These are phyloP conservation scores for Zosterops borbonicus DNA, from an alignment of 2,113 vertebrate species.

Conservation along the genomic window DNA sequence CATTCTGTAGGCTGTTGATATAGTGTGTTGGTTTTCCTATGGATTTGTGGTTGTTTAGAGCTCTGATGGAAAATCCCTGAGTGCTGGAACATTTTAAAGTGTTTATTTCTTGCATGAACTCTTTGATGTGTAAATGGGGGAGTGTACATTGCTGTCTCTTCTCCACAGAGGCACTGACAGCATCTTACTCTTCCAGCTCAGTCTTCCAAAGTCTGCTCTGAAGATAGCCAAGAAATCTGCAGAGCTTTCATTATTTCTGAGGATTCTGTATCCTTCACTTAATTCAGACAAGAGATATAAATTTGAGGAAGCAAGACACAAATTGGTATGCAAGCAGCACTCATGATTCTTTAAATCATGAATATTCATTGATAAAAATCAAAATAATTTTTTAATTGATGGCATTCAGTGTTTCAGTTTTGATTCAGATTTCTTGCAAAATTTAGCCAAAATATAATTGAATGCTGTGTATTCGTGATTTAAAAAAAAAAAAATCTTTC, in stretches of 20 bases:
- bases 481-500: neutral
- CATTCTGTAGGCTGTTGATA: neutral
- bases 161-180: neutral
- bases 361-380: neutral
- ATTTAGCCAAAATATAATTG: neutral
- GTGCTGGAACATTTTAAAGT: neutral
- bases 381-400: neutral
- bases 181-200: neutral
- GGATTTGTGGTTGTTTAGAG: neutral
- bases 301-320: neutral
- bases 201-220: neutral
- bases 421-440: neutral
- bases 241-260: neutral
- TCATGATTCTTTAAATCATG: neutral
- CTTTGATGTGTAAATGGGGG: neutral
- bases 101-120: neutral
- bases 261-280: neutral
- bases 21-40: neutral
- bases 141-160: neutral
- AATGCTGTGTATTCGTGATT: neutral
- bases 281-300: neutral
- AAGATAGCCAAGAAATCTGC: neutral
- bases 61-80: neutral
- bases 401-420: neutral
- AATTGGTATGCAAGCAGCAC: accelerated